Conservation (phyloP, 2,888 invertebrate genomes). For the Penaeus monodon region DNA sequence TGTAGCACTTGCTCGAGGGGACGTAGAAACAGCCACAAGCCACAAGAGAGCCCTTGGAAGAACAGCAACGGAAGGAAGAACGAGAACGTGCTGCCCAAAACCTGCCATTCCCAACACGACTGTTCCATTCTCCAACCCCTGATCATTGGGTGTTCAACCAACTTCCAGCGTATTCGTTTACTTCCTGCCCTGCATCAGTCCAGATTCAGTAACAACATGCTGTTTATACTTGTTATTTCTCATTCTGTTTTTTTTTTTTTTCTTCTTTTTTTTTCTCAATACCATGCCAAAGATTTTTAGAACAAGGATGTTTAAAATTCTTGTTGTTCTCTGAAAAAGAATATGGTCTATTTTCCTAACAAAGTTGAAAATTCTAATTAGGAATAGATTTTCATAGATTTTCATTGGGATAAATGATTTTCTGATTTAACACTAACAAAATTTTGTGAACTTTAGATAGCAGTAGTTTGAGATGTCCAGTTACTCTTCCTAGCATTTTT, state of each 20-base stretch:
- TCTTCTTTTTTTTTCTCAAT: neutral
- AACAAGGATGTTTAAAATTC: no score
- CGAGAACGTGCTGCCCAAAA: slow-evolving; percentile 36
- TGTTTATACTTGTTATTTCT: neutral
- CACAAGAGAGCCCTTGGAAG: slow-evolving; percentile 68
- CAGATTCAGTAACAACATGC: slow-evolving; percentile 29
- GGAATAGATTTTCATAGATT: no score
- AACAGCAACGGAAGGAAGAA: slow-evolving; percentile 60
- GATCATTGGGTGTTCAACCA: slow-evolving; percentile 63
- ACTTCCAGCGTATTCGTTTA: slow-evolving; percentile 53
- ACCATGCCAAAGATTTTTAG: neutral
- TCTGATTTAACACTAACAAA: no score
- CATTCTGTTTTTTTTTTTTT: neutral
- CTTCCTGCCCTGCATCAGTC: slow-evolving; percentile 34
- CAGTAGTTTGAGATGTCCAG: no score
- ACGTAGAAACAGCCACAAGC: slow-evolving; percentile 71
- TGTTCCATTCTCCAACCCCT: slow-evolving; percentile 40
- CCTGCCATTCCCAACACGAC: slow-evolving; percentile 44
- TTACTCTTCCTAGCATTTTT: slow-evolving; percentile 2
- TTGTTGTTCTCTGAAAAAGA: no score
- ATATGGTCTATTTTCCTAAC: no score
- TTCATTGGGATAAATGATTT: no score
- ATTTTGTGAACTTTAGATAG: no score
- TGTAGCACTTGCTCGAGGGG: slow-evolving; percentile 69
- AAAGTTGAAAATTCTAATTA: no score